Conservation (phyloP, 2,888 invertebrate genomes). For the Euzetes globulus region DNA sequence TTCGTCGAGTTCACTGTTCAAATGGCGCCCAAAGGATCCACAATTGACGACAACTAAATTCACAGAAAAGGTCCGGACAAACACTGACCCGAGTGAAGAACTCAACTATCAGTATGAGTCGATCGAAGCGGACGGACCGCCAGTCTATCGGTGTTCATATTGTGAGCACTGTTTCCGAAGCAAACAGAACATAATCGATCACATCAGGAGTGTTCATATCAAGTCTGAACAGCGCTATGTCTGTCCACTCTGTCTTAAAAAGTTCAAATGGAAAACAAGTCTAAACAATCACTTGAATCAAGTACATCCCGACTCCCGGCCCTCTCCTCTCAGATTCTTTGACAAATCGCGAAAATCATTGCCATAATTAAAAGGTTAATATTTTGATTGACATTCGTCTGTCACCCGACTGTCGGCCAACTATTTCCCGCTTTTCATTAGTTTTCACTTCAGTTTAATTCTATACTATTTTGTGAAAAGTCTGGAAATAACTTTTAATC, state of each 20-base stretch:
- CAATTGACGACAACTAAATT: background rate
- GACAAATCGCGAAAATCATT: background rate
- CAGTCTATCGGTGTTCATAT: conserved; percentile 9
- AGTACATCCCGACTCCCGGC: background rate
- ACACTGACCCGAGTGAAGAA: background rate
- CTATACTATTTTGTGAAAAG: too few relatives aligned
- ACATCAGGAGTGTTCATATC: conserved; percentile 18
- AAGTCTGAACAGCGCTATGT: background rate
- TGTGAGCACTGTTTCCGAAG: conserved; percentile 4
- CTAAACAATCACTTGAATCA: conserved; percentile 27
- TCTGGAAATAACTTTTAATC: too few relatives aligned
- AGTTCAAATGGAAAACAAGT: conserved; percentile 27
- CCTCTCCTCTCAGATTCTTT: background rate
- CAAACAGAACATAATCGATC: conserved; percentile 25
- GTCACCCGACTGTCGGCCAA: too few relatives aligned
- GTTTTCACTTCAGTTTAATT: too few relatives aligned
- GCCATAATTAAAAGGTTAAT: background rate
- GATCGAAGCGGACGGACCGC: conserved; percentile 18
- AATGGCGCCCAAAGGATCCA: conserved; percentile 22
- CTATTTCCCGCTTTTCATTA: too few relatives aligned
- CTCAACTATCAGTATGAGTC: conserved; percentile 24
- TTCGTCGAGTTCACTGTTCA: background rate
- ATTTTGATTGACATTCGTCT: too few relatives aligned
- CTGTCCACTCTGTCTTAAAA: conserved; percentile 14
- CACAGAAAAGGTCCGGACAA: background rate